Percentiles rank a stretch among this genome's conserved stretches.
Conservation (phyloP, 2,797 vertebrate genomes). For the Bucorvus abyssinicus region DNA sequence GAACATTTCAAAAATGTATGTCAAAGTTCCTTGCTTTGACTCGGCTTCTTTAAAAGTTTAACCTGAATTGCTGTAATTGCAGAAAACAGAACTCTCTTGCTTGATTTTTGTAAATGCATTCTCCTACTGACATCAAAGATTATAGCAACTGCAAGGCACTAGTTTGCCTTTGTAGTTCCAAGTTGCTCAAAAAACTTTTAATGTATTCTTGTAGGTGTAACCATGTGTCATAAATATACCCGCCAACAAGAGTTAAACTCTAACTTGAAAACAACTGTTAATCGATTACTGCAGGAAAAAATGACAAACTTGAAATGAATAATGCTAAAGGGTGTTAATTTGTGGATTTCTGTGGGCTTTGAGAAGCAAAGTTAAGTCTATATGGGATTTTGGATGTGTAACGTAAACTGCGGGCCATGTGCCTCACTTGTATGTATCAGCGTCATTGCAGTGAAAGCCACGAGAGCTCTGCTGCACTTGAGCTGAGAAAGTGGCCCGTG, state of each 20-base stretch:
- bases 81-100: conserved; percentile 53
- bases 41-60: conserved; percentile 63
- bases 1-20: conserved; percentile 34
- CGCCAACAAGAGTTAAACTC: conserved; percentile 48
- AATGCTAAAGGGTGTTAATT: conserved; percentile 43
- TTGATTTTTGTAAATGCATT: conserved; percentile 60
- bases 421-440: neutral
- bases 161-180: conserved; percentile 54
- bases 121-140: conserved; percentile 64
- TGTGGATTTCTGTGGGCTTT: conserved; percentile 57
- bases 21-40: conserved; percentile 17
- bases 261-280: conserved; percentile 64
- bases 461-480: neutral
- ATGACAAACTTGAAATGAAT: conserved; percentile 4
- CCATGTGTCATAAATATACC: conserved; percentile 59
- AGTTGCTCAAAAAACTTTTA: conserved; percentile 46
- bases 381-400: conserved; percentile 1
- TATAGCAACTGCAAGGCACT: conserved; percentile 35
- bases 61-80: conserved; percentile 50
- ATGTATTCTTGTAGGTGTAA: conserved; percentile 60
- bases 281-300: conserved; percentile 49
- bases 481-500: neutral
- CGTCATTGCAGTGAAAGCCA: neutral
- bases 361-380: neutral
- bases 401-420: neutral